These are phyloP conservation scores for Colletes collaris DNA, from an alignment of 2,888 invertebrate species.

Conservation along the genomic window DNA sequence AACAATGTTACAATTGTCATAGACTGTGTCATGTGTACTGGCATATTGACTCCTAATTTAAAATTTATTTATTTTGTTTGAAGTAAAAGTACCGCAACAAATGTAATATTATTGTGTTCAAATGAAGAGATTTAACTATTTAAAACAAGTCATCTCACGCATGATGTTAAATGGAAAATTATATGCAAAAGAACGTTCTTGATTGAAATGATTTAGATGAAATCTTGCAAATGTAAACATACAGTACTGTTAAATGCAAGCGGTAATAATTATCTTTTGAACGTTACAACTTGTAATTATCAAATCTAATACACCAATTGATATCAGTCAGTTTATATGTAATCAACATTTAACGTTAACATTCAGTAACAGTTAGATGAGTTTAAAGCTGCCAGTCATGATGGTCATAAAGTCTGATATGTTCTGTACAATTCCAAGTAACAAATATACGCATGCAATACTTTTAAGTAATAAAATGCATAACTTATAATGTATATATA, in stretches of 20 bases:
- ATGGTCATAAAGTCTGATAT: not conserved
- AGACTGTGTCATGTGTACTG: not conserved
- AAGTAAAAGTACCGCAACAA: not conserved
- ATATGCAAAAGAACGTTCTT: not conserved
- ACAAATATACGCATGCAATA: conserved; percentile 28
- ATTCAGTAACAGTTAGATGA: conserved; percentile 2
- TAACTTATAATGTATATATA: conserved; percentile 9
- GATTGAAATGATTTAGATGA: conserved; percentile 7
- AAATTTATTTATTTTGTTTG: not conserved
- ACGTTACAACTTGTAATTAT: not conserved
- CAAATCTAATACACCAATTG: not conserved
- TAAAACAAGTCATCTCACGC: conserved; percentile 9
- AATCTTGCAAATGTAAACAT: conserved; percentile 3
- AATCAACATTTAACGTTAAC: conserved; percentile 4
- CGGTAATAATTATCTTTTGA: conserved; percentile 2
- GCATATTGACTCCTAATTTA: not conserved
- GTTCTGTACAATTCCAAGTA: conserved; percentile 17
- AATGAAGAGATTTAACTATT: conserved; percentile 9
- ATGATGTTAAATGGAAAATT: conserved; percentile 12
- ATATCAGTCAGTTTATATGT: conserved; percentile 2
- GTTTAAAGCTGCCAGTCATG: conserved; percentile 15
- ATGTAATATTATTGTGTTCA: conserved; percentile 10
- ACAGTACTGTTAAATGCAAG: not conserved
- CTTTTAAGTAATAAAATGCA: conserved; percentile 15
- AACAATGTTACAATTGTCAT: conserved; percentile 12